These are phyloP conservation scores for Meiosimyza platycephala DNA, from an alignment of 2,888 invertebrate species.

Conservation along the genomic window DNA sequence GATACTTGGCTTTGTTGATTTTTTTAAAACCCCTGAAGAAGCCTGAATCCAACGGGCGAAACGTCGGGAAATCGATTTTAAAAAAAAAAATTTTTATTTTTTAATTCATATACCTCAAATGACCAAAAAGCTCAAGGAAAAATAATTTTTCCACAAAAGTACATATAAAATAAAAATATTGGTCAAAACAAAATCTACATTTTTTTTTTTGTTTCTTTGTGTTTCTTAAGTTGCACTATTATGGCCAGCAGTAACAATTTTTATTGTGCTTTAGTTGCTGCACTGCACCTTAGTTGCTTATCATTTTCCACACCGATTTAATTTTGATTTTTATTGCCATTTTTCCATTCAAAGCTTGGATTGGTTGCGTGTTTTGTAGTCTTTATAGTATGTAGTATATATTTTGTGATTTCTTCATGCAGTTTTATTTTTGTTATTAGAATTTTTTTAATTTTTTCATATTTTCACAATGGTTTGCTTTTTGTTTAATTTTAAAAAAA, in stretches of 20 bases:
- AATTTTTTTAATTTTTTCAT: not conserved
- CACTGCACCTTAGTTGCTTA: slow-evolving; percentile 32
- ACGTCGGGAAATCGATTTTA: too few species aligned
- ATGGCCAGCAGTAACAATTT: slow-evolving; percentile 10
- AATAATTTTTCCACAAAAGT: too few species aligned
- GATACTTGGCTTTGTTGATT: slow-evolving; percentile 7
- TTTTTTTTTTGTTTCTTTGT: not conserved
- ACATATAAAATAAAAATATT: too few species aligned
- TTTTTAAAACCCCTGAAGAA: too few species aligned
- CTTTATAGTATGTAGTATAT: too few species aligned
- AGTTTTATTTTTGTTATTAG: not conserved
- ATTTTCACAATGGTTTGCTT: not conserved
- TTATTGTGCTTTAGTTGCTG: slow-evolving; percentile 6
- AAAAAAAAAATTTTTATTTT: too few species aligned
- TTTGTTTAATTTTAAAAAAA: not conserved
- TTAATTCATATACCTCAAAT: too few species aligned
- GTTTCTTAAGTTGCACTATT: slow-evolving; percentile 8
- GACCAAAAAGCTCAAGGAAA: too few species aligned
- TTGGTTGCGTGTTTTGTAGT: too few species aligned
- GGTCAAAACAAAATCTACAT: too few species aligned
- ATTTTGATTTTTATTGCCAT: slow-evolving; percentile 6
- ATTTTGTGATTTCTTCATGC: too few species aligned
- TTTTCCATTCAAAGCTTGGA: not conserved
- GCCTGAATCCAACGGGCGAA: too few species aligned
- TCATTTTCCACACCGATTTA: slow-evolving; percentile 36